phyloP scores from a whole-genome alignment of 2,113 vertebrate species.

The Melierax canorus region DNA sequence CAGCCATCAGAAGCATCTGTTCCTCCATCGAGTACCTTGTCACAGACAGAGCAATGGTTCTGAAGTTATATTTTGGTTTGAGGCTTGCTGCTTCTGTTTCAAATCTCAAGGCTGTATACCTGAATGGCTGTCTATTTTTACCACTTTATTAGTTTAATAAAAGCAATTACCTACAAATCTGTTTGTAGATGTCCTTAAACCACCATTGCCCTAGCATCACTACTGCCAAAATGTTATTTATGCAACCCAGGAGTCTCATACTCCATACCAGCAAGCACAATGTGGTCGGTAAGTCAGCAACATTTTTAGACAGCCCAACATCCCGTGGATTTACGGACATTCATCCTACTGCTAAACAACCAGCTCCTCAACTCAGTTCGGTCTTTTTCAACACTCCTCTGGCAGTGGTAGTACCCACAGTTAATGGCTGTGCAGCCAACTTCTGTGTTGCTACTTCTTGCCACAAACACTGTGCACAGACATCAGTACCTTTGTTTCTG shows the following conservation, averaged over 20 bases:
- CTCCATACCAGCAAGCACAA: not conserved
- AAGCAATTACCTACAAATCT: not conserved
- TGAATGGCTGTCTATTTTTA: not conserved
- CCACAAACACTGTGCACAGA: not conserved
- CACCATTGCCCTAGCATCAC: not conserved
- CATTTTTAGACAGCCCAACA: not conserved
- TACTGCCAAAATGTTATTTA: not conserved
- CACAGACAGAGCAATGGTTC: not conserved
- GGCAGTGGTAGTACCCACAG: not conserved
- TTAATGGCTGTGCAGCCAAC: accelerated
- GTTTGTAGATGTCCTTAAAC: not conserved
- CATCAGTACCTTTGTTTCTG: not conserved
- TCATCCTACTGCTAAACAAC: not conserved
- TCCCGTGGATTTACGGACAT: not conserved
- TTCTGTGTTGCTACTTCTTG: not conserved
- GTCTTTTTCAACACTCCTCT: not conserved
- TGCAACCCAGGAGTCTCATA: not conserved
- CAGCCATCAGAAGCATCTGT: not conserved
- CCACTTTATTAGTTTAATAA: not conserved
- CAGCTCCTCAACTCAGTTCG: not conserved
- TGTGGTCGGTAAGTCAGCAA: accelerated
- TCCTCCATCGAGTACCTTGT: not conserved
- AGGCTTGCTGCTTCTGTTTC: not conserved
- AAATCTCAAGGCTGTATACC: not conserved
- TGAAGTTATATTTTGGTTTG: not conserved